These are phyloP conservation scores for Hepsetus odoe DNA, from an alignment of 2,113 vertebrate species.

Conservation along the genomic window DNA sequence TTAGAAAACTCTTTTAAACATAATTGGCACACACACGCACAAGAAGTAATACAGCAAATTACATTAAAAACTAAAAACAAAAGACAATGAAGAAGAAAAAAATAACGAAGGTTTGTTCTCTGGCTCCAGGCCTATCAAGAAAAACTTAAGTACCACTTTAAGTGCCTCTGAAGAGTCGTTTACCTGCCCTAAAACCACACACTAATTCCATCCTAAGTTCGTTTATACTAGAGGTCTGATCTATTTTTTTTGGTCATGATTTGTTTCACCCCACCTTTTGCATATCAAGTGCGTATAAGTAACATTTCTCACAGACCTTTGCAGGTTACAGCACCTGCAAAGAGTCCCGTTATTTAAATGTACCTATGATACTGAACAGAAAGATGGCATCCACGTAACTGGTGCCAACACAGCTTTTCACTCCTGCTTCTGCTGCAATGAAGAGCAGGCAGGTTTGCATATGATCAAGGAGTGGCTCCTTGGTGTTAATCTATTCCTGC, in stretches of 20 bases:
- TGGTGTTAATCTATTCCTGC: not conserved
- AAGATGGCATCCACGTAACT: not conserved
- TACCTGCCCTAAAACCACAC: not conserved
- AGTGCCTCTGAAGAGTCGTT: not conserved
- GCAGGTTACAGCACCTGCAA: not conserved
- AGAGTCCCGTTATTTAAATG: not conserved
- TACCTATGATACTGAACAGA: constrained; percentile 1
- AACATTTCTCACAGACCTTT: not conserved
- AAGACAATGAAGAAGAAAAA: not conserved
- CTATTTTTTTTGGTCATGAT: constrained; percentile 2
- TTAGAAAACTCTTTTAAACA: constrained; percentile 40
- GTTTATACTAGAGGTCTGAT: not conserved
- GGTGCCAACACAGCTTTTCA: not conserved
- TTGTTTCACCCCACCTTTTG: not conserved
- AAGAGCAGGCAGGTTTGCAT: not conserved
- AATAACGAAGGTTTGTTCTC: not conserved
- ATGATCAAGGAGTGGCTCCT: not conserved
- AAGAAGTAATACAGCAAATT: constrained; percentile 20
- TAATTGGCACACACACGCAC: constrained; percentile 6
- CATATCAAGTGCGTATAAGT: not conserved
- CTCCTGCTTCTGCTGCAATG: not conserved
- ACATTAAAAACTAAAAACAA: not conserved
- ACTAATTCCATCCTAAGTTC: not conserved
- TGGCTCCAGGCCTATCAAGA: not conserved
- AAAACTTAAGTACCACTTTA: constrained; percentile 2